Base-by-base conservation (phyloP, 1,140 invertebrate species). In the Heliconius melpomene region DNA sequence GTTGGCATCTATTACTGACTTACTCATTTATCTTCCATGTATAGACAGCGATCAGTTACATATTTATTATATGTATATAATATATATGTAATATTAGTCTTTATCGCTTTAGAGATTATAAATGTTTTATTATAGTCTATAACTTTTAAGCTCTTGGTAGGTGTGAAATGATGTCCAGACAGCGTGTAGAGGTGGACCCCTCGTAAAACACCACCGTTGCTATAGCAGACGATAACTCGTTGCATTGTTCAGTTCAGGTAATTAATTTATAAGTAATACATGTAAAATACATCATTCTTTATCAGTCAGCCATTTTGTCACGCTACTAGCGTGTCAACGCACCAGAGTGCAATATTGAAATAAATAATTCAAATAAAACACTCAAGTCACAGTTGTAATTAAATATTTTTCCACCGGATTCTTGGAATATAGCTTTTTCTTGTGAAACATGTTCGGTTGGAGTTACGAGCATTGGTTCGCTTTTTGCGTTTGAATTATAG, bases 351-450 rank as follows among this genome's bases (percentile, higher is more conserved):
- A 78, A 73, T 78, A 78, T 73, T 78, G 60, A 54, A 72, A 57
- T 57, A 73, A 72, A 57, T 54, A 52, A 71, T 50, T 29, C 66
- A 29, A 57, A 72, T 18, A 73, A 66, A 32, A 66, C 75, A 20
- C 26, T 2, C n/a, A 66, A 72, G 16, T 77, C 76, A 50, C 72
- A 46, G 54, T 38, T 70, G 78, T 52, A 79, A 79, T 79, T 74
- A 79, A 75, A 79, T 79, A 79, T 79, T 74, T 79, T 75, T 77
- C 72, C 78, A 74, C 6, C 66, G 57, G 54, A 74, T 79, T 79
- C 78, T 74, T 74, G 71, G 78, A 79, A 79, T 66, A 74, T 66
- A 32, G 73, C 32, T 79, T 79, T 79, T 79, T 79, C 72, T 79
- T 38, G 50, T 38, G 54, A 70, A 74, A 74, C 78, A 74, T 73